phyloP scores from a whole-genome alignment of 2,888 invertebrate genomes.

The Plutella xylostella region DNA sequence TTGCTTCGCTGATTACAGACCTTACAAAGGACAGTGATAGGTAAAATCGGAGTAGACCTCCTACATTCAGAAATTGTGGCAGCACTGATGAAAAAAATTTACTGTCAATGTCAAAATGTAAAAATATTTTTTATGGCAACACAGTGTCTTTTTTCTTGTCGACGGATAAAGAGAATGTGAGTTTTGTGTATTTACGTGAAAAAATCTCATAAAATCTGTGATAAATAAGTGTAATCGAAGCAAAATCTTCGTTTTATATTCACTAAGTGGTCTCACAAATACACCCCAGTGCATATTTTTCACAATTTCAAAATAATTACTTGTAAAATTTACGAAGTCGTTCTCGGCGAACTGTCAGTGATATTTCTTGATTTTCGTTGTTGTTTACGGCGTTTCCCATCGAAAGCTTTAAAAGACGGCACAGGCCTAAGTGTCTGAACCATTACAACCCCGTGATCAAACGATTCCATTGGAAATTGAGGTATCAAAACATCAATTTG shows the following conservation, averaged over 20 bases:
- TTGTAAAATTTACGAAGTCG: not conserved
- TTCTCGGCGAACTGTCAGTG: not conserved
- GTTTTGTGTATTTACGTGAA: slow-evolving; percentile 40
- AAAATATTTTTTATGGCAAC: slow-evolving; percentile 28
- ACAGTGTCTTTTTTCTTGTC: slow-evolving; percentile 58
- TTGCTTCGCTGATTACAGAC: no score
- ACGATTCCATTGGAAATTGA: no score
- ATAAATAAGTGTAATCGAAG: slow-evolving; percentile 20
- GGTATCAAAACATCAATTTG: slow-evolving; percentile 32
- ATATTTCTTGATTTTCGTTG: not conserved
- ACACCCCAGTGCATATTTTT: slow-evolving; percentile 8
- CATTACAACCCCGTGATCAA: no score
- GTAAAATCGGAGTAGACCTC: no score
- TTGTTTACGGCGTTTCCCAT: not conserved
- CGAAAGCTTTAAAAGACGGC: no score
- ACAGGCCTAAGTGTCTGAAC: no score
- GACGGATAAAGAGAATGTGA: slow-evolving; percentile 62
- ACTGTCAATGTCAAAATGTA: not conserved
- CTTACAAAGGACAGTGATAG: no score
- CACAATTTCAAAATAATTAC: slow-evolving; percentile 2
- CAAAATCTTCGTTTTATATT: slow-evolving; percentile 17
- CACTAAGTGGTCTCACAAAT: slow-evolving; percentile 19
- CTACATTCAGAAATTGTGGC: no score
- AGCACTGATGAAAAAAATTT: no score
- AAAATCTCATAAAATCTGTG: slow-evolving; percentile 53